Percentiles rank a stretch among this genome's conserved stretches.
Evolutionary conservation across 2,888 invertebrate species (phyloP).

Genomic region (Entomobrya proxima): DNA sequence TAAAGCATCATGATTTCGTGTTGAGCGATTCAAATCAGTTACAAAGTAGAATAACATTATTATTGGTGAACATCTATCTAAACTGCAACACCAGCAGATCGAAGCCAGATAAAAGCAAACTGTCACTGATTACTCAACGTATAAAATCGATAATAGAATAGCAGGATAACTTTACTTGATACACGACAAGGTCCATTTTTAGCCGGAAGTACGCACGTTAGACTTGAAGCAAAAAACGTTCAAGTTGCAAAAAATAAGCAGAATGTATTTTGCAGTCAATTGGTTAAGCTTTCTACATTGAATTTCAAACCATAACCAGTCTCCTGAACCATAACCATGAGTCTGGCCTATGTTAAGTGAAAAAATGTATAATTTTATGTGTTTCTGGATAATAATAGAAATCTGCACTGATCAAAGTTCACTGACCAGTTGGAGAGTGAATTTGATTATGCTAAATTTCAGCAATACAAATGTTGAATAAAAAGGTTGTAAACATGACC

Average conservation of each 20-base stretch:
- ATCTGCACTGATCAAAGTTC: not conserved
- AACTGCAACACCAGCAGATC: not conserved
- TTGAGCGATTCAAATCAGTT: constrained; percentile 15
- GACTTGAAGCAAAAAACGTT: not conserved
- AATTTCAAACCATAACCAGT: too few species aligned
- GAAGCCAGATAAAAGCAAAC: not conserved
- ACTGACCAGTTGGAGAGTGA: not conserved
- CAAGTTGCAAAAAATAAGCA: not conserved
- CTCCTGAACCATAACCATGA: too few species aligned
- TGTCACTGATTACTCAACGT: constrained; percentile 30
- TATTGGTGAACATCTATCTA: not conserved
- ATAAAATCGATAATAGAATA: not conserved
- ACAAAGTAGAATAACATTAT: not conserved
- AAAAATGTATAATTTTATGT: not conserved
- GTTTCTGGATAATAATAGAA: not conserved
- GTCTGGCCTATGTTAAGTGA: too few species aligned
- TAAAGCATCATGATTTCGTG: constrained; percentile 18
- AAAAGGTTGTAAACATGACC: too few species aligned
- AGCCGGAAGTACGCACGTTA: constrained; percentile 52
- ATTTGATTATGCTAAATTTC: too few species aligned
- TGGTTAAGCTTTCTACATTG: not conserved
- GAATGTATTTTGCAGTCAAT: not conserved
- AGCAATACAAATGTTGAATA: too few species aligned
- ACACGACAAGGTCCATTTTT: constrained; percentile 16
- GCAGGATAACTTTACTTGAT: not conserved